Evolutionary conservation across 2,797 vertebrate genomes (phyloP), one percentile per base, ranked within the genome.

Genomic region (Mergus octosetaceus): DNA sequence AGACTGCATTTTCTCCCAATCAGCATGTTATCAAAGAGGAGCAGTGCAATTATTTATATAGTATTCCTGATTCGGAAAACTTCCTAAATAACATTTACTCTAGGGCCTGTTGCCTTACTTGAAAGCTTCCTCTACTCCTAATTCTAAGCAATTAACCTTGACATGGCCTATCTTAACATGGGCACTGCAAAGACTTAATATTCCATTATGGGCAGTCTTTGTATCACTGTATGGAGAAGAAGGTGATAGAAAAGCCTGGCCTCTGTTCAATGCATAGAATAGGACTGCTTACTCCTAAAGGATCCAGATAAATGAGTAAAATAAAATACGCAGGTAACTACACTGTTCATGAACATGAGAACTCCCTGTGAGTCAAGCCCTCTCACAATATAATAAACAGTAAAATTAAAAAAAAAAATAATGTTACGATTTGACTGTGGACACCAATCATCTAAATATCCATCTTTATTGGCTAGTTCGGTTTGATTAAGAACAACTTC

Each of bases 1-100:
- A 96, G 87, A 73, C 76, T 73, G 62, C n/a, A 25, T 82, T 95
- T 68, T 94, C 85, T 95, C 92, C 91, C 93, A 76, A 87, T 77
- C 87, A 86, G 83, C 58, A 78, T 38, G 62, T 75, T 83, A 93
- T 87, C 81, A 74, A 47, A 82, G 73, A 73, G 66, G 0, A 85
- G 89, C 61, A 77, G 72, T 87, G 81, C 15, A 34, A 58, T 13
- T 87, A 85, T 81, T 93, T 94, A 87, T 69, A 80, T 0, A 64
- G 79, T 13, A 70, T 16, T 83, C 79, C 85, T 92, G 58, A 62
- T 72, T 91, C 89, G 38, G 82, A 91, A 89, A 79, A 69, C 41
- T 85, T 75, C 56, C 66, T 72, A 85, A 66, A 88, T 70, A 95
- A 94, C 56, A 73, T 85, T 94, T 92, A 68, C 41, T 57, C 19